phyloP scores from a whole-genome alignment of 2,888 invertebrate species.

The Oscheius sp. region DNA sequence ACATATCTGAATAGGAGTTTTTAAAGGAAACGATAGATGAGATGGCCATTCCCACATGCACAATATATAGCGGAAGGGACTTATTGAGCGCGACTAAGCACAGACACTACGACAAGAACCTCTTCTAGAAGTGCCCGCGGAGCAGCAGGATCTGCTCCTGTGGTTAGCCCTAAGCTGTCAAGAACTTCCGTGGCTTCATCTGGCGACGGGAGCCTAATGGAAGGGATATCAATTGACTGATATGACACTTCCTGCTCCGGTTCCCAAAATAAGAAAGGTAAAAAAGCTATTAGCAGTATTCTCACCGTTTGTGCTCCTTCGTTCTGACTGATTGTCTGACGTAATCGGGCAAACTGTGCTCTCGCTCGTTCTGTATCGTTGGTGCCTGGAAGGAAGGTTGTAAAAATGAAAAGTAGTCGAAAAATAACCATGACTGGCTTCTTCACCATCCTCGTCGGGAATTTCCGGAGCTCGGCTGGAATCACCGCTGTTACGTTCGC shows the following conservation, averaged over 20 bases:
- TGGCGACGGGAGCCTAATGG: slow-evolving; percentile 15
- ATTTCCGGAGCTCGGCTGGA: slow-evolving; percentile 11
- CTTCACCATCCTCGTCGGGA: not conserved
- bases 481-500: slow-evolving; percentile 23
- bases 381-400: not conserved
- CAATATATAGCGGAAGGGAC: not conserved
- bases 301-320: slow-evolving; percentile 40
- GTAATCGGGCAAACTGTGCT: slow-evolving; percentile 36
- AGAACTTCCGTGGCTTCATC: slow-evolving; percentile 13
- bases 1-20: slow-evolving; percentile 8
- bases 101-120: slow-evolving; percentile 28
- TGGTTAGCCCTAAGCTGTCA: not conserved
- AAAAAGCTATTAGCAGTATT: not conserved
- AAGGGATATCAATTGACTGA: slow-evolving; percentile 28
- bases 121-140: slow-evolving; percentile 26
- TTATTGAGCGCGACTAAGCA: slow-evolving; percentile 6
- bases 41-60: slow-evolving; percentile 16
- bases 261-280: not conserved
- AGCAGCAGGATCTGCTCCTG: slow-evolving; percentile 9
- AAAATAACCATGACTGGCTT: not conserved
- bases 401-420: not conserved
- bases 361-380: slow-evolving; percentile 29
- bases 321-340: slow-evolving; percentile 38
- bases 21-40: not conserved
- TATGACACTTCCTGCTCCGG: slow-evolving; percentile 14